A percentile compares a stretch with the other conserved stretches of the same genome.
These are phyloP conservation scores for Macrosteles quadrilineatus DNA, from an alignment of 1,140 invertebrate species.

Conservation along the genomic window DNA sequence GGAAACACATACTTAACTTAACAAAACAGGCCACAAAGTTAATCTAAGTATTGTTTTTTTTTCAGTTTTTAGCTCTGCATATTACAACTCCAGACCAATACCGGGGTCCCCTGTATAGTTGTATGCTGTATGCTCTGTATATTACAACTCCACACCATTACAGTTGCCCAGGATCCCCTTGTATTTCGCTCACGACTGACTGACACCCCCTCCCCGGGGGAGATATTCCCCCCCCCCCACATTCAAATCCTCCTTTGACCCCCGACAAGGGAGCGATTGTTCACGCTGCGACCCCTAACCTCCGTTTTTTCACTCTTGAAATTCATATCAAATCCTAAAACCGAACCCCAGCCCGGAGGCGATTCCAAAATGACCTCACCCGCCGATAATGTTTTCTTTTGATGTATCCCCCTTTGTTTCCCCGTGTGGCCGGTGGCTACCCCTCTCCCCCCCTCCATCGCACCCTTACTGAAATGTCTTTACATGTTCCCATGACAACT, in stretches of 20 bases:
- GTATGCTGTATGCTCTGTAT: too few species aligned
- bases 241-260: conserved; percentile 31
- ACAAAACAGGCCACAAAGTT: too few species aligned
- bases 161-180: too few species aligned
- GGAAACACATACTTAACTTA: too few species aligned
- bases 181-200: conserved; percentile 26
- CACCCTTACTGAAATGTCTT: conserved; percentile 14
- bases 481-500: conserved; percentile 30
- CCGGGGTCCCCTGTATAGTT: too few species aligned
- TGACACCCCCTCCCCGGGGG: conserved; percentile 21
- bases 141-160: too few species aligned
- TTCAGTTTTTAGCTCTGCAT: too few species aligned
- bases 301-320: conserved; percentile 30
- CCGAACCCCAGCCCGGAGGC: conserved; percentile 1
- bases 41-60: too few species aligned
- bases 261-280: conserved; percentile 27
- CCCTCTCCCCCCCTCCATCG: neutral
- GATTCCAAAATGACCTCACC: conserved; percentile 15
- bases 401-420: conserved; percentile 26
- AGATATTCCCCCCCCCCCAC: conserved; percentile 16
- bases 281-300: conserved; percentile 29
- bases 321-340: conserved; percentile 32
- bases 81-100: too few species aligned
- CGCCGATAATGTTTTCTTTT: conserved; percentile 29
- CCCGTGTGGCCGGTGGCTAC: neutral